Evolutionary conservation across 23 tunicate genomes (phyloP), one percentile per base, ranked within the genome.

Genomic region (Clavelina lepadiformis): DNA sequence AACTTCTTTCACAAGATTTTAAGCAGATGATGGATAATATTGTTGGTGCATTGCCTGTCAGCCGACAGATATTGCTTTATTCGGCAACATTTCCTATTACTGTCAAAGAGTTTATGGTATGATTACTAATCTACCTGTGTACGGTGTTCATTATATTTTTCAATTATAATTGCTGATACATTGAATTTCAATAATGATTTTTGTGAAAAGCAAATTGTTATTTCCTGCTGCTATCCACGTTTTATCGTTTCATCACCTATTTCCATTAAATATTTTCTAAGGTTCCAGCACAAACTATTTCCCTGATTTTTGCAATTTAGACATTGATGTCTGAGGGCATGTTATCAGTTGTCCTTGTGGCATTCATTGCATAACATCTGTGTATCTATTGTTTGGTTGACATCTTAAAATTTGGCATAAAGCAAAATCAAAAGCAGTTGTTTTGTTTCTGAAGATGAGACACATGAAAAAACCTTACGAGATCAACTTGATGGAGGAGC

Each of bases 391-490:
- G n/a, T n/a, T n/a, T n/a, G 11, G 49, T 41, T 41, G 47, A 11
- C 49, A 41, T 11, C 49, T 41, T 41, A 11, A 15, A 15, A 41
- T 15, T 11, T 11, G 49, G 11, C 15, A 8, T 8, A 41, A 8
- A 41, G 49, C 15, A 8, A 41, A 8, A 8, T 41, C 13, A 8
- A 15, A 15, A 41, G 49, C 15, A 41, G 15, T 11, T 41, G 11
- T 11, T 41, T 41, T 41, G 11, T 41, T 41, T 41, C 49, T 74
- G 28, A 0, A 76, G 91, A 54, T 61, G 20, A 80, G 63, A 35
- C 95, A 94, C 72, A 94, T 94, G 99, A 94, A 94, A 58, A 86
- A 77, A 51, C 99, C 99, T 22, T 81, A 86, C 75, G 95, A 94
- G 52, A 94, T 94, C 71, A 94, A 94, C 46, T 80, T 94, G 37